These are phyloP conservation scores for Paramisgurnus dabryanus DNA, from an alignment of 2,113 vertebrate genomes.

Conservation along the genomic window DNA sequence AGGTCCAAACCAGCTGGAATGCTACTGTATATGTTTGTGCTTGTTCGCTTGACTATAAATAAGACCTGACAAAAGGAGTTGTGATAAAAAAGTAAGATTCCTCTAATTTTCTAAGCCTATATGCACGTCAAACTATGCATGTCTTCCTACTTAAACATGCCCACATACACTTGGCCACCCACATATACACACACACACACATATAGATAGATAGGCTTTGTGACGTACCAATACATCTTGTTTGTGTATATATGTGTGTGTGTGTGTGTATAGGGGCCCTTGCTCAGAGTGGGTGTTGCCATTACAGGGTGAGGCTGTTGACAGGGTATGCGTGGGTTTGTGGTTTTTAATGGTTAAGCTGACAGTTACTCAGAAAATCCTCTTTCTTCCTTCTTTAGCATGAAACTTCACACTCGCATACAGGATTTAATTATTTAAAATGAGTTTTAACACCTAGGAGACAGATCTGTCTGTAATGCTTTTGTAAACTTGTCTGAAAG, in stretches of 20 bases:
- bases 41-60: neutral
- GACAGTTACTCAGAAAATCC: constrained; percentile 42
- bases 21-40: neutral
- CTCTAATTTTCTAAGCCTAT: constrained; percentile 32
- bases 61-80: neutral
- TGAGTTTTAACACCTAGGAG: neutral
- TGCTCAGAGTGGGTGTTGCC: constrained; percentile 32
- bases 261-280: constrained; percentile 18
- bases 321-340: constrained; percentile 26
- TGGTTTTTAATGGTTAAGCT: constrained; percentile 35
- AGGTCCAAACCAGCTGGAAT: neutral
- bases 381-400: constrained; percentile 28
- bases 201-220: constrained; percentile 14
- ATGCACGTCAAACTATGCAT: constrained; percentile 15
- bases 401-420: constrained; percentile 12
- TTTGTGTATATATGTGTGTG: neutral
- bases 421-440: neutral
- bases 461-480: constrained; percentile 2
- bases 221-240: constrained; percentile 20
- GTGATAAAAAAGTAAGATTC: constrained; percentile 10
- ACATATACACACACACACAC: constrained; percentile 7
- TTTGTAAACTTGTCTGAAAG: neutral
- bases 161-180: constrained; percentile 30
- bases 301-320: constrained; percentile 28
- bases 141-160: constrained; percentile 38